Evolutionary conservation across 2,888 invertebrate species (phyloP).

Genomic region (Sycophila texana): DNA sequence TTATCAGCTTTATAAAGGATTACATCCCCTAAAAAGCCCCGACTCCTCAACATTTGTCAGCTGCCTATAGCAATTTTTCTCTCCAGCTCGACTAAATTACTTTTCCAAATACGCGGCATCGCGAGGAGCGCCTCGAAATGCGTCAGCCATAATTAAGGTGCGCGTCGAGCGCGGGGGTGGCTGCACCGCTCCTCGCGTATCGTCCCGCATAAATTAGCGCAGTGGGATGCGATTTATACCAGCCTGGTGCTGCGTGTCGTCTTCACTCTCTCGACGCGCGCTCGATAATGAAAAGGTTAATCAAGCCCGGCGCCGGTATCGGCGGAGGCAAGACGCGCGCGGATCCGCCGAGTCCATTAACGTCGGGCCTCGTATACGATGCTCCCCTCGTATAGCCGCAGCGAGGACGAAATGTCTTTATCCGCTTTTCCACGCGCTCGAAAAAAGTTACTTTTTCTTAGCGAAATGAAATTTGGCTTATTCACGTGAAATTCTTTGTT

Average conservation of each 20-base stretch:
- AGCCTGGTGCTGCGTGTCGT: background rate
- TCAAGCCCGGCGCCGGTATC: conserved; percentile 43
- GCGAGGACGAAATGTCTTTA: conserved; percentile 6
- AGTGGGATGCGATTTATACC: conserved; percentile 45
- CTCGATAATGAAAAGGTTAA: conserved; percentile 62
- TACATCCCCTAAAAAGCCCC: no score
- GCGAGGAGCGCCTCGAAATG: conserved; percentile 8
- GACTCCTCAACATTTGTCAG: no score
- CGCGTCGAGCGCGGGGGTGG: background rate
- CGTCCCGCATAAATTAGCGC: conserved; percentile 50
- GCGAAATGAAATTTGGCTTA: no score
- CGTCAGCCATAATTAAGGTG: conserved; percentile 49
- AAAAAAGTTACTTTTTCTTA: no score
- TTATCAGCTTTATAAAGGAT: no score
- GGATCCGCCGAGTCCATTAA: conserved; percentile 33
- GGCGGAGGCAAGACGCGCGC: conserved; percentile 13
- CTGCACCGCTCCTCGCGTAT: conserved; percentile 13
- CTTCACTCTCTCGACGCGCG: conserved; percentile 13
- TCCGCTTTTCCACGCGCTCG: no score
- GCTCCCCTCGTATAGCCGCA: background rate
- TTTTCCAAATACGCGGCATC: background rate
- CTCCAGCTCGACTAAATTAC: conserved; percentile 24
- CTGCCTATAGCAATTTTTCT: background rate
- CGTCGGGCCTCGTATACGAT: conserved; percentile 1
- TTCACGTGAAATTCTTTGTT: no score